These are phyloP conservation scores for Myotis daubentonii DNA, from an alignment of 2,797 vertebrate genomes.

Conservation along the genomic window DNA sequence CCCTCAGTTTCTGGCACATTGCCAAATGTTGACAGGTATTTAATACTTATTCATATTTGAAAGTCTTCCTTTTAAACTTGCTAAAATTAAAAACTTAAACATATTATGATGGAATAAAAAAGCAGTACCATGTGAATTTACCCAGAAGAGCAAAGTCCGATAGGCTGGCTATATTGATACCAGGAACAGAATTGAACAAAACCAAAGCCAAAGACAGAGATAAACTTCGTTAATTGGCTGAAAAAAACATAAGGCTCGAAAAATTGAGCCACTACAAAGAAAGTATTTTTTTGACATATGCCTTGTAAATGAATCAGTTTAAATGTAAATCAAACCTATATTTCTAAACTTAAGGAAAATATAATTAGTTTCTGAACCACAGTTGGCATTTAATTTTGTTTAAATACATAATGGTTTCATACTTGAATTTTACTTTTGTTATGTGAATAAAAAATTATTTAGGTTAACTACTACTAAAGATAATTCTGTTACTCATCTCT, in stretches of 20 bases:
- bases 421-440: constrained; percentile 49
- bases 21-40: constrained; percentile 45
- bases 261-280: background rate
- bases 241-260: background rate
- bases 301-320: background rate
- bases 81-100: constrained; percentile 41
- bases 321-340: background rate
- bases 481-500: constrained; percentile 30
- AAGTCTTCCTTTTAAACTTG: constrained; percentile 41
- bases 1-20: background rate
- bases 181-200: background rate
- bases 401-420: constrained; percentile 7
- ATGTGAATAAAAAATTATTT: constrained; percentile 32
- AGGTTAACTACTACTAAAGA: background rate
- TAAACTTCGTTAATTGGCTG: background rate
- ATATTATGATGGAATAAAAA: background rate
- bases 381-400: constrained; percentile 40
- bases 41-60: constrained; percentile 18
- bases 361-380: constrained; percentile 30
- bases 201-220: background rate
- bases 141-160: background rate
- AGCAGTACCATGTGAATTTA: constrained; percentile 2
- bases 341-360: constrained; percentile 49
- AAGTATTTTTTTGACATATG: constrained; percentile 49
- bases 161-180: background rate